Evolutionary conservation across 2,888 invertebrate genomes (phyloP), one percentile per base, ranked within the genome.

Genomic region (Tenthredo distinguenda): DNA sequence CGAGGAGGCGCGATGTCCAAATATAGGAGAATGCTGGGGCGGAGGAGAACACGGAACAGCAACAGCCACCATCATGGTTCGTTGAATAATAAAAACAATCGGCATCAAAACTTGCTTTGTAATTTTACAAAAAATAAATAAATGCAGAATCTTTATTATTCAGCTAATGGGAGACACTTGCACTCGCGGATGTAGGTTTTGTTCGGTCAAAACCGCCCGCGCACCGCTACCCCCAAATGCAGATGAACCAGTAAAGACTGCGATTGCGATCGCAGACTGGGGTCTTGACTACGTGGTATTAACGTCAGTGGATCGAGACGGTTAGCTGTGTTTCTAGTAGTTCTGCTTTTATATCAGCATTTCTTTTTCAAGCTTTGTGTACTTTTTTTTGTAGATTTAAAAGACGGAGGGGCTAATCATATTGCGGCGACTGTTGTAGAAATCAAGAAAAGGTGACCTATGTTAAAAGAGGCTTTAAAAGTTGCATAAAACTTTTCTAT

Each of bases 11-110:
- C 95, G 98, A 86, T 99, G 99, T 94, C 99, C 99, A 0, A 99
- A 99, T 93, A 99, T 99, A 87, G 99, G 99, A 15, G 99, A 99
- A 94, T 99, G 99, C 94, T 99, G 99, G 99, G 99, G 99, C 84
- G 98, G 98, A 0, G 99, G 99, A 18, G 97, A 98, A 91, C 96
- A 98, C 94, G 97, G 97, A 47, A 98, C 98, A 26, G 98, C 99
- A n/a, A 99, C 99, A 34, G 99, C 99, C 3, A 99, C 99, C 76
- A 99, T 99, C 84, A 99, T 99, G 99, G 98, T 98, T 94, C 90
- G 89, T 90, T 83, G 10, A n/a, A 40, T 50, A 15, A 21, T 76
- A 65, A 21, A 62, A 62, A 82, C 68, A 58, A 81, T 71, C 68
- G 62, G 79, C 40, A 62, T 7, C 34, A 50, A 76, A 21, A 4